Conservation (phyloP, 1,140 invertebrate species). For the Eumeta japonica region DNA sequence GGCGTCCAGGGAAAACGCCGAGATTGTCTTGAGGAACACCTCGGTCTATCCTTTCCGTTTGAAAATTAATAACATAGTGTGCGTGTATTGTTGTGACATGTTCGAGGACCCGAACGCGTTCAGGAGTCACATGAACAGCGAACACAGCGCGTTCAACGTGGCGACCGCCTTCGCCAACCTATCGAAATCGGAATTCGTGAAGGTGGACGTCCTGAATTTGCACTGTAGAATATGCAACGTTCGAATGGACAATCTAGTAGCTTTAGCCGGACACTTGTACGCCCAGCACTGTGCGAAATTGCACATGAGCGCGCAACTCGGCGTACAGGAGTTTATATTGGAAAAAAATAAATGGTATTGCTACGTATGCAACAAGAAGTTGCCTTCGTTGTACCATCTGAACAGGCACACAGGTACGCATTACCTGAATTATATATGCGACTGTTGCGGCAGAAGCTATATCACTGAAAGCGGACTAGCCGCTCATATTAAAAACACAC, state of each 20-base stretch:
- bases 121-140: constrained; percentile 25
- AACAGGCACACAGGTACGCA: constrained; percentile 32
- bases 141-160: constrained; percentile 23
- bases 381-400: constrained; percentile 23
- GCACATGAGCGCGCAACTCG: constrained; percentile 21
- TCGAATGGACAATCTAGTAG: constrained; percentile 15
- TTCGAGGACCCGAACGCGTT: constrained; percentile 32
- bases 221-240: constrained; percentile 23
- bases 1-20: constrained; percentile 36
- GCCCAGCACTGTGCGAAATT: constrained; percentile 23
- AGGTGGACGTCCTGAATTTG: constrained; percentile 29
- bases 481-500: constrained; percentile 35
- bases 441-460: constrained; percentile 36
- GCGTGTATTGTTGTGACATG: constrained; percentile 43
- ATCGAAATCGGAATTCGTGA: constrained; percentile 19
- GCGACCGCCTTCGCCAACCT: constrained; percentile 28
- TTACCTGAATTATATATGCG: constrained; percentile 35
- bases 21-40: constrained; percentile 39
- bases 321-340: constrained; percentile 32
- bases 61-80: constrained; percentile 28
- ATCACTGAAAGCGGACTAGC: constrained; percentile 20
- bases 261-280: constrained; percentile 22
- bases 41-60: constrained; percentile 42
- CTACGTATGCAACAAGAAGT: constrained; percentile 21
- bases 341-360: constrained; percentile 27